Evolutionary conservation across 2,888 invertebrate species (phyloP).

Genomic region (Microctonus brassicae): DNA sequence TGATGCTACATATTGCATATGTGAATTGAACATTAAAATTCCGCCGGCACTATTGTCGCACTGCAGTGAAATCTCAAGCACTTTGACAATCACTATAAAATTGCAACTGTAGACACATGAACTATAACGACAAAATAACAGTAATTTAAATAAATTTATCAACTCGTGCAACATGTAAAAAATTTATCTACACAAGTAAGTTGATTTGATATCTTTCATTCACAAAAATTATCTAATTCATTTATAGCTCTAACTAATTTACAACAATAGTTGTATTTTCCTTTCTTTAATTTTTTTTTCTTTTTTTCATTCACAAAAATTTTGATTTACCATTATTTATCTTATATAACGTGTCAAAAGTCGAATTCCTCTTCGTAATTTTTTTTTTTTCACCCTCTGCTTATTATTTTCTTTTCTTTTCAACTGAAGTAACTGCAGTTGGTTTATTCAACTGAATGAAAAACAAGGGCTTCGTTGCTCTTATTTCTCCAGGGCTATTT

Average conservation of each 20-base stretch:
- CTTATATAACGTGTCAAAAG: slow-evolving; percentile 11
- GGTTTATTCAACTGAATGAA: neutral
- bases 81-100: neutral
- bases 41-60: slow-evolving; percentile 22
- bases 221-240: neutral
- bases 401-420: neutral
- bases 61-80: slow-evolving; percentile 14
- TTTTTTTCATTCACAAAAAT: neutral
- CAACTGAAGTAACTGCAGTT: slow-evolving; percentile 19
- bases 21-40: neutral
- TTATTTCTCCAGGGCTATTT: neutral
- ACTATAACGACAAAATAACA: slow-evolving; percentile 9
- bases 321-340: slow-evolving; percentile 21
- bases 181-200: slow-evolving; percentile 1
- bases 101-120: slow-evolving; percentile 13
- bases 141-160: neutral
- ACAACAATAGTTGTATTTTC: neutral
- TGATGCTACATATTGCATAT: slow-evolving; percentile 8
- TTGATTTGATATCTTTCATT: neutral
- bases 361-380: neutral
- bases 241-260: neutral
- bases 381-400: neutral
- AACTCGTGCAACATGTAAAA: neutral
- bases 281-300: neutral
- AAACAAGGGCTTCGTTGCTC: neutral